phyloP scores from a whole-genome alignment of 2,888 invertebrate genomes.

The Leptogaster cylindrica region DNA sequence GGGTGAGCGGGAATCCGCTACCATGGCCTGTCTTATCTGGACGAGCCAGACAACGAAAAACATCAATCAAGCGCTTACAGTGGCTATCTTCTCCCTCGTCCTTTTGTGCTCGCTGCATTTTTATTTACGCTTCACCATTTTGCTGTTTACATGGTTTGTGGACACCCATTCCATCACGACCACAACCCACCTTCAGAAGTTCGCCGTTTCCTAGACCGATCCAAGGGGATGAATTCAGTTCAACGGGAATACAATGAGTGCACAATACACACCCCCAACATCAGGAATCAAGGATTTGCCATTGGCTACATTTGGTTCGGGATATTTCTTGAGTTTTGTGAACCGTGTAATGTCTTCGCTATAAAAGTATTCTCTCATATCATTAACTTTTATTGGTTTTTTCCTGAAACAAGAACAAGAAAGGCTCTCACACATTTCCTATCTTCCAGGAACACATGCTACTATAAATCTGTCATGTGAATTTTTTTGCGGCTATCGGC shows the following conservation, averaged over 20 bases:
- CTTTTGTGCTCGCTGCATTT: conserved; percentile 23
- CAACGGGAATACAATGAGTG: too few relatives aligned
- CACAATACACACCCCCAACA: conserved; percentile 15
- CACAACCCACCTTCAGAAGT: not conserved
- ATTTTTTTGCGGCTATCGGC: conserved; percentile 24
- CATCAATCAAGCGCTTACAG: conserved; percentile 45
- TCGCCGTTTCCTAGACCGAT: too few relatives aligned
- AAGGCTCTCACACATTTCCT: conserved; percentile 7
- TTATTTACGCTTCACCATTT: conserved; percentile 37
- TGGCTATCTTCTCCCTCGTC: conserved; percentile 26
- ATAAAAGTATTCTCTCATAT: conserved; percentile 60
- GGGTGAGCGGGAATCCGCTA: too few relatives aligned
- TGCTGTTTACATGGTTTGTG: conserved; percentile 24
- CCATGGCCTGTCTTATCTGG: conserved; percentile 41
- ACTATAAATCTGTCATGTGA: conserved; percentile 37
- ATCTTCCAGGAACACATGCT: conserved; percentile 26
- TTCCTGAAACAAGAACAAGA: conserved; percentile 52
- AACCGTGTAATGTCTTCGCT: conserved; percentile 48
- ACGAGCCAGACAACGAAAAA: conserved; percentile 41
- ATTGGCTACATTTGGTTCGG: conserved; percentile 29
- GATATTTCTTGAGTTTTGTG: conserved; percentile 30
- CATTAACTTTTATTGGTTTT: conserved; percentile 61
- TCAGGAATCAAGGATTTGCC: conserved; percentile 32
- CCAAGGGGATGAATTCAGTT: too few relatives aligned
- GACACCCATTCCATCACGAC: not conserved